Conservation (phyloP, 2,113 vertebrate species). For the Tetrao urogallus region DNA sequence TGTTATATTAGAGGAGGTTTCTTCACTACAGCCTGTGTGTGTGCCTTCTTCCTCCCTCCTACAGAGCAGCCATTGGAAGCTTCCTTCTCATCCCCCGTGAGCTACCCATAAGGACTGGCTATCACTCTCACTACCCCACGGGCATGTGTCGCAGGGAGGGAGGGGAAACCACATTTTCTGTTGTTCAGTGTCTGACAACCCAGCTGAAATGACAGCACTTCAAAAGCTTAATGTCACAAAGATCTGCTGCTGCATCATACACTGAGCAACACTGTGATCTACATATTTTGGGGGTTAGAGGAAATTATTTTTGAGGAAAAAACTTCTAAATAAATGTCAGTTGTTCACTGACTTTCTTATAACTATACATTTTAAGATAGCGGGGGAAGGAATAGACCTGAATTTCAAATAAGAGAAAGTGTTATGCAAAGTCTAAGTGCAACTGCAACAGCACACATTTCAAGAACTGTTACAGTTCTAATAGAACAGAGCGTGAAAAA, state of each 20-base stretch:
- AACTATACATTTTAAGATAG: neutral
- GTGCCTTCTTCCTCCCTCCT: neutral
- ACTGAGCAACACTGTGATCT: neutral
- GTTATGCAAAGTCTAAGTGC: neutral
- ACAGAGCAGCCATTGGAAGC: neutral
- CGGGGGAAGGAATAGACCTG: neutral
- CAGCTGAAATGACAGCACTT: neutral
- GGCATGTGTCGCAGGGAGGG: neutral
- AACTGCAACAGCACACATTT: neutral
- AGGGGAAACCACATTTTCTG: neutral
- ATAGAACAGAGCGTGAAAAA: neutral
- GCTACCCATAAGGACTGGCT: neutral
- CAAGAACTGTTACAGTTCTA: neutral
- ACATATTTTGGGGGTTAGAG: neutral
- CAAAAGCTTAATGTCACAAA: neutral
- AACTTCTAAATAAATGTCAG: slow-evolving; percentile 4
- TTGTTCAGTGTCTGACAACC: neutral
- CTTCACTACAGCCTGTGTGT: neutral
- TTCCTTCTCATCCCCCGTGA: neutral
- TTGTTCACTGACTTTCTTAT: neutral
- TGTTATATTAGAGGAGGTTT: neutral
- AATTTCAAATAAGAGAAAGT: slow-evolving; percentile 37
- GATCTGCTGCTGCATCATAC: neutral
- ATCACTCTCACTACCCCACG: neutral
- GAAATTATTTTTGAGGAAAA: neutral